phyloP scores from a whole-genome alignment of 2,888 invertebrate genomes.

The Oegoconia quadripuncta region DNA sequence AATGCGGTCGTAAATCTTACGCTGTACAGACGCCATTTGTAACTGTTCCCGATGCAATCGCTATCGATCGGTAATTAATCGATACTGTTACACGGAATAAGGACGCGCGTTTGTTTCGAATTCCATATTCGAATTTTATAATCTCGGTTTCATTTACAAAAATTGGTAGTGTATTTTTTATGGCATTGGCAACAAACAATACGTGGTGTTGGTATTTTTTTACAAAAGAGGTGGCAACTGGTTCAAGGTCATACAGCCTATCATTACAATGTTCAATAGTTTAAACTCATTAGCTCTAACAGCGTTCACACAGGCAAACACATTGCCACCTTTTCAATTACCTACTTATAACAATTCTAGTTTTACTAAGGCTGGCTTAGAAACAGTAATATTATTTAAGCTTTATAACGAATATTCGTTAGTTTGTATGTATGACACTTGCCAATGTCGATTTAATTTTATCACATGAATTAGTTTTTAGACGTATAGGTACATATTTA shows the following conservation, averaged over 20 bases:
- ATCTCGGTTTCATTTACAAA: neutral
- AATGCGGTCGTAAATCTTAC: slow-evolving; percentile 57
- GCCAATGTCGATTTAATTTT: too few relatives aligned
- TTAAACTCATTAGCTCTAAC: slow-evolving; percentile 20
- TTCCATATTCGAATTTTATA: slow-evolving; percentile 33
- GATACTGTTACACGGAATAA: slow-evolving; percentile 26
- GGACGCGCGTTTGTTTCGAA: slow-evolving; percentile 28
- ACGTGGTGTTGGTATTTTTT: neutral
- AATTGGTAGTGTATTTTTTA: neutral
- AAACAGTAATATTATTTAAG: too few relatives aligned
- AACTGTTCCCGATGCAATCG: slow-evolving; percentile 36
- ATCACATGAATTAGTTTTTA: neutral
- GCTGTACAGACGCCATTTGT: slow-evolving; percentile 34
- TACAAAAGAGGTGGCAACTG: slow-evolving; percentile 21
- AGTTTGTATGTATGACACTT: neutral
- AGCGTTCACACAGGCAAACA: neutral
- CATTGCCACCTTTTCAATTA: too few relatives aligned
- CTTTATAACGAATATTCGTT: too few relatives aligned
- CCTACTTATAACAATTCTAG: too few relatives aligned
- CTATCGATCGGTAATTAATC: slow-evolving; percentile 51
- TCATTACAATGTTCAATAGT: slow-evolving; percentile 29
- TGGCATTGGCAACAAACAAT: too few relatives aligned
- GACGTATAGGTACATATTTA: too few relatives aligned
- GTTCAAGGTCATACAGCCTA: slow-evolving; percentile 27
- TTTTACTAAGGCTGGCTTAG: too few relatives aligned